Evolutionary conservation across 1,140 invertebrate species (phyloP).

Genomic region (Aphelinus certus): DNA sequence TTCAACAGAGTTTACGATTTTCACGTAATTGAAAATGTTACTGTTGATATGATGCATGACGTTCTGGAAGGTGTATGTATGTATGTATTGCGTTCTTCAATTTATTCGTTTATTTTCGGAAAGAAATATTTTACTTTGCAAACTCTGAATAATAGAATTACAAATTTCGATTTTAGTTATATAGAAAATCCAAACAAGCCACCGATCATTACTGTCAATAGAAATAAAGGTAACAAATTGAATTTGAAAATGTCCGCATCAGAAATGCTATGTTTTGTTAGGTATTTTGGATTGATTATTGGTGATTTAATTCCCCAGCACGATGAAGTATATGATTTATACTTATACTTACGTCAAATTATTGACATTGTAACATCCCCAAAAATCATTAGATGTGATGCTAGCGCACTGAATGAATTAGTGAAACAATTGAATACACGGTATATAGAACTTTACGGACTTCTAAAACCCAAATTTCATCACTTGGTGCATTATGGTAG

Average conservation of each 20-base stretch:
- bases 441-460: constrained; percentile 25
- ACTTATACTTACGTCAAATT: constrained; percentile 39
- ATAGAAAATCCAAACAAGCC: constrained; percentile 10
- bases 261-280: constrained; percentile 45
- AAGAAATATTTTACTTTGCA: constrained; percentile 16
- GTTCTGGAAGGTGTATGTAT: constrained; percentile 28
- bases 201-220: background rate
- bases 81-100: constrained; percentile 7
- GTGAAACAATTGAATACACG: background rate
- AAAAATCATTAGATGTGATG: no score
- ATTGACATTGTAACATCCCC: constrained; percentile 28
- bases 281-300: constrained; percentile 46
- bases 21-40: constrained; percentile 30
- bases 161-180: constrained; percentile 16
- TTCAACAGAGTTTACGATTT: constrained; percentile 32
- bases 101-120: background rate
- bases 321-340: constrained; percentile 41
- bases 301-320: constrained; percentile 42
- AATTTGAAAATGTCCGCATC: constrained; percentile 41
- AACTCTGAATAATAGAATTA: constrained; percentile 20
- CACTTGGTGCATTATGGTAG: constrained; percentile 21
- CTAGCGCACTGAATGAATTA: no score
- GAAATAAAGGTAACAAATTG: constrained; percentile 31
- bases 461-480: constrained; percentile 29
- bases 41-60: constrained; percentile 35